phyloP scores from a whole-genome alignment of 2,888 invertebrate genomes.

The Drosophila pseudotalamancana region DNA sequence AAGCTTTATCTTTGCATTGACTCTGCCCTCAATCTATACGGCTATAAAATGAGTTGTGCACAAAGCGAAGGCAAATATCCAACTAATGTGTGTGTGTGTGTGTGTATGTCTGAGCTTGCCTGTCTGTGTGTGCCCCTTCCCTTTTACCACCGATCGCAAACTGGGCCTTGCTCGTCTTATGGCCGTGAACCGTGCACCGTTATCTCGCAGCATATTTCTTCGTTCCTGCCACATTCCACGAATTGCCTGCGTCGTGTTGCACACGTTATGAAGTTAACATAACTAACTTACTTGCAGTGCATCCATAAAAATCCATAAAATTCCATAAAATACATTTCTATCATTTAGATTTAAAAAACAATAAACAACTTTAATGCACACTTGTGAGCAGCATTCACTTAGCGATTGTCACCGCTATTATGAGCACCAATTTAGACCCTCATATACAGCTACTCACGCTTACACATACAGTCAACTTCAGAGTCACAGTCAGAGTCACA shows the following conservation, averaged over 20 bases:
- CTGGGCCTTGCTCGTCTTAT: slow-evolving; percentile 31
- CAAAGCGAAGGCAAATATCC: slow-evolving; percentile 34
- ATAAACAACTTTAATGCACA: background rate
- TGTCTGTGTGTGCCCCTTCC: slow-evolving; percentile 13
- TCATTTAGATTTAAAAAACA: background rate
- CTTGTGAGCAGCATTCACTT: slow-evolving; percentile 4
- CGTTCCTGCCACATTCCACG: slow-evolving; percentile 18
- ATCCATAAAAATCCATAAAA: no score
- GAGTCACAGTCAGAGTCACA: slow-evolving; percentile 18
- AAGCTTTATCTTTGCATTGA: slow-evolving; percentile 60
- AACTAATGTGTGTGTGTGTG: background rate
- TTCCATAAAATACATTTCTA: slow-evolving; percentile 27
- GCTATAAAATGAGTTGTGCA: slow-evolving; percentile 36
- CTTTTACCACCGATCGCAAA: background rate
- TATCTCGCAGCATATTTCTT: slow-evolving; percentile 42
- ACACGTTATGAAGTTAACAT: slow-evolving; percentile 20
- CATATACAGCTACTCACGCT: slow-evolving; percentile 24
- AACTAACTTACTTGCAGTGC: slow-evolving; percentile 13
- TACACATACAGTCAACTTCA: slow-evolving; percentile 12
- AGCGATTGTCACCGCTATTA: background rate
- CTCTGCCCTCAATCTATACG: slow-evolving; percentile 63
- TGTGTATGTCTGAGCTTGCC: background rate
- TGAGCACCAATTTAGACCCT: background rate
- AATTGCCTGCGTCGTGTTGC: slow-evolving; percentile 4
- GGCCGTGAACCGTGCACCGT: slow-evolving; percentile 42